These are phyloP conservation scores for Chionoecetes opilio DNA, from an alignment of 1,140 invertebrate genomes.

Conservation along the genomic window DNA sequence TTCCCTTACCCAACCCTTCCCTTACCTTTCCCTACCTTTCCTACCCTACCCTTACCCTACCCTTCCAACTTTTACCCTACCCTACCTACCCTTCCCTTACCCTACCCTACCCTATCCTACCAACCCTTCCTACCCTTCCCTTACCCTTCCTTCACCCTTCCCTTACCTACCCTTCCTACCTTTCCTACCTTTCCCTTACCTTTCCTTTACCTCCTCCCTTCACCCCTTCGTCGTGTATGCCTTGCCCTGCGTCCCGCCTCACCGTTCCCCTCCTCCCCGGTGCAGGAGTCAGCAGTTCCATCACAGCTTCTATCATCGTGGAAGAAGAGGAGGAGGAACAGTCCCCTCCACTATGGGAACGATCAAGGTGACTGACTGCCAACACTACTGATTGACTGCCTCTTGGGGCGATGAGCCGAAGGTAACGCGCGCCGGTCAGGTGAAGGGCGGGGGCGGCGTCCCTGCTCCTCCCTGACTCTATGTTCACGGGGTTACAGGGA, in stretches of 20 bases:
- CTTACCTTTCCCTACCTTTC: too few relatives aligned
- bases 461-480: too few relatives aligned
- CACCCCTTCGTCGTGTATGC: not conserved
- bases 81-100: not conserved
- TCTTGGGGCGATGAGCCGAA: not conserved
- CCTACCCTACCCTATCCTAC: not conserved
- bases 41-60: too few relatives aligned
- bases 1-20: not conserved
- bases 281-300: slow-evolving; percentile 76
- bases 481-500: too few relatives aligned
- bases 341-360: slow-evolving; percentile 77
- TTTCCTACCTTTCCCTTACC: not conserved
- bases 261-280: slow-evolving; percentile 9
- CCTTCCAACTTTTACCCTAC: not conserved
- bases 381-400: not conserved
- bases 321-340: slow-evolving; percentile 76
- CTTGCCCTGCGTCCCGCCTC: not conserved
- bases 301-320: slow-evolving; percentile 78
- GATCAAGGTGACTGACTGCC: slow-evolving; percentile 65
- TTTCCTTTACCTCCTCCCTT: not conserved
- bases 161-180: not conserved
- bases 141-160: not conserved
- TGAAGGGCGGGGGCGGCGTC: not conserved
- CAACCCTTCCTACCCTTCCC: not conserved
- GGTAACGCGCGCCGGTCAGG: not conserved